These are phyloP conservation scores for Sisyra terminalis DNA, from an alignment of 2,888 invertebrate species.

Conservation along the genomic window DNA sequence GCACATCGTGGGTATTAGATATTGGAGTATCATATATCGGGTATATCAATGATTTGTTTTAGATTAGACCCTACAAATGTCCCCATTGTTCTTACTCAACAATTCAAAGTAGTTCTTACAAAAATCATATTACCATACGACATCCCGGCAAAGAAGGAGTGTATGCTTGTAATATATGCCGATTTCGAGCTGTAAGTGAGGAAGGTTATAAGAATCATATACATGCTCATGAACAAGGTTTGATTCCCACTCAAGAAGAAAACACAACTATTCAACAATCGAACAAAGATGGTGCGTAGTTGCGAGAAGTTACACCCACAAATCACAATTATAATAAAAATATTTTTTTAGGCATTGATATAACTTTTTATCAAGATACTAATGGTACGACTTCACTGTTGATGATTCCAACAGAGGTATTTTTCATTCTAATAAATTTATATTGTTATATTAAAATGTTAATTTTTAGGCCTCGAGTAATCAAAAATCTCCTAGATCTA, in stretches of 20 bases:
- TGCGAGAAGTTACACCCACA: neutral
- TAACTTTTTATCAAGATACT: no score
- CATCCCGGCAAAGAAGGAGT: constrained; percentile 34
- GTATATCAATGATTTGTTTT: constrained; percentile 17
- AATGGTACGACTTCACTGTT: no score
- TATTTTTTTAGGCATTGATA: neutral
- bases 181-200: constrained; percentile 40
- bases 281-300: no score
- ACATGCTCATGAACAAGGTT: constrained; percentile 34
- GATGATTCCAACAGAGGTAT: no score
- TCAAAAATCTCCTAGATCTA: constrained; percentile 4
- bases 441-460: neutral
- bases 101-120: constrained; percentile 52
- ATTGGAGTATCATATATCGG: neutral
- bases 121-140: constrained; percentile 37
- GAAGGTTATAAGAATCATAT: constrained; percentile 34
- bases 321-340: neutral
- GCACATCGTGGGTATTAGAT: no score
- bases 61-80: constrained; percentile 40
- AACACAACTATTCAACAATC: no score
- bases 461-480: neutral
- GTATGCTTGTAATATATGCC: constrained; percentile 33
- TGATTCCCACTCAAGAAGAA: constrained; percentile 18
- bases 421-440: neutral
- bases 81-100: constrained; percentile 48